These are phyloP conservation scores for Mixornis gularis DNA, from an alignment of 2,113 vertebrate species.

Conservation along the genomic window DNA sequence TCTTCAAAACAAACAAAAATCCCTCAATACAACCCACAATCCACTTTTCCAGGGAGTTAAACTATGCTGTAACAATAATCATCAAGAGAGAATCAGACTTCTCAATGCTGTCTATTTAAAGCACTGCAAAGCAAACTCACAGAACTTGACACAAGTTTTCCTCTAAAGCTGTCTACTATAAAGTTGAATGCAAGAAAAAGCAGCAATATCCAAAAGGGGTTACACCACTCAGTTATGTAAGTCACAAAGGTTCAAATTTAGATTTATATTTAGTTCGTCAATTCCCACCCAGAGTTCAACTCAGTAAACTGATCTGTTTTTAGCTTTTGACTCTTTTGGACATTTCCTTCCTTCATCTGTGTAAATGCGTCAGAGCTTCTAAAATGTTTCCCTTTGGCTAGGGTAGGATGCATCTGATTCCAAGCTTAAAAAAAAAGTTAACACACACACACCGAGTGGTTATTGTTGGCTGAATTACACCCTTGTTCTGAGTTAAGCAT, in stretches of 20 bases:
- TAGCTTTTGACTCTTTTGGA: constrained; percentile 55
- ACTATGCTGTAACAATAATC: background rate
- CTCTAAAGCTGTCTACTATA: background rate
- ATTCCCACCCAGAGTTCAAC: constrained; percentile 27
- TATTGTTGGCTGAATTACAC: background rate
- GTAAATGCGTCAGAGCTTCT: constrained; percentile 58
- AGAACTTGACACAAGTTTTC: background rate
- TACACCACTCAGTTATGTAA: constrained; percentile 1
- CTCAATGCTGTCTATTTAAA: background rate
- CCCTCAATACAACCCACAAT: background rate
- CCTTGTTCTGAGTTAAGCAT: background rate
- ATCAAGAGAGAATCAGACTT: background rate
- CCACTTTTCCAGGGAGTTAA: background rate
- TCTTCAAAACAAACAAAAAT: background rate
- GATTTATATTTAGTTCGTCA: constrained; percentile 38
- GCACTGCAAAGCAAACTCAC: background rate
- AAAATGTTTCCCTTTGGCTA: constrained; percentile 46
- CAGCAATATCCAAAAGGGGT: background rate
- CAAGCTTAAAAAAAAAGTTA: background rate
- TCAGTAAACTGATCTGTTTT: constrained; percentile 52
- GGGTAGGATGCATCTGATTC: constrained; percentile 39
- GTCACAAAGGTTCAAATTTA: constrained; percentile 12
- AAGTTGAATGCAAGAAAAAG: background rate
- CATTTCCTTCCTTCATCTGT: constrained; percentile 58
- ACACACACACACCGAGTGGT: background rate